phyloP scores from a whole-genome alignment of 2,888 invertebrate species.

The Drosophila fungiperda region DNA sequence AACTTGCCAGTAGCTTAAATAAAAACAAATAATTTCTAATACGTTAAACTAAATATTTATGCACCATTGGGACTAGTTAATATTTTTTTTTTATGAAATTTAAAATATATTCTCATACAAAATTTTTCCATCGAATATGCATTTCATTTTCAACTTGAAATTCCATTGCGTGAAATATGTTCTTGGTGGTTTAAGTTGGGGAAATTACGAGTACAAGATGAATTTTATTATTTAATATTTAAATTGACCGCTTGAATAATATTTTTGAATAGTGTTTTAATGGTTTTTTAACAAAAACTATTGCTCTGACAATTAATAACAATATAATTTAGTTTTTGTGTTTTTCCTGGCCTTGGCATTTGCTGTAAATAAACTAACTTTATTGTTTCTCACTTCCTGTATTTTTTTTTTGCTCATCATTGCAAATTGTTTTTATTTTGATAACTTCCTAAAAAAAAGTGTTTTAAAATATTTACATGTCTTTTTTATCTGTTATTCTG shows the following conservation, averaged over 20 bases:
- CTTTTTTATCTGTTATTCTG: constrained; percentile 9
- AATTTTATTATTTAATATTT: not conserved
- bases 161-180: not conserved
- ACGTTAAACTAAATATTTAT: not conserved
- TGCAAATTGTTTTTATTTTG: constrained; percentile 18
- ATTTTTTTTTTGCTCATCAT: not conserved
- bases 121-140: not conserved
- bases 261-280: not conserved
- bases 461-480: constrained; percentile 6
- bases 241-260: not conserved
- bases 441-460: constrained; percentile 10
- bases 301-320: not conserved
- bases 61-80: not conserved
- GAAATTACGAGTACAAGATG: not conserved
- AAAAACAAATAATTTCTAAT: not conserved
- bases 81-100: not conserved
- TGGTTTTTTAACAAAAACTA: not conserved
- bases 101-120: not conserved
- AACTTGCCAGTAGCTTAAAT: not conserved
- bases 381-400: not conserved
- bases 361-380: not conserved
- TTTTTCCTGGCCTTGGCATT: not conserved
- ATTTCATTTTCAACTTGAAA: not conserved
- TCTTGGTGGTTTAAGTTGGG: not conserved
- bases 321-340: not conserved